phyloP scores from a whole-genome alignment of 35 echinoderm and acorn worm genomes.

The Diadema setosum region DNA sequence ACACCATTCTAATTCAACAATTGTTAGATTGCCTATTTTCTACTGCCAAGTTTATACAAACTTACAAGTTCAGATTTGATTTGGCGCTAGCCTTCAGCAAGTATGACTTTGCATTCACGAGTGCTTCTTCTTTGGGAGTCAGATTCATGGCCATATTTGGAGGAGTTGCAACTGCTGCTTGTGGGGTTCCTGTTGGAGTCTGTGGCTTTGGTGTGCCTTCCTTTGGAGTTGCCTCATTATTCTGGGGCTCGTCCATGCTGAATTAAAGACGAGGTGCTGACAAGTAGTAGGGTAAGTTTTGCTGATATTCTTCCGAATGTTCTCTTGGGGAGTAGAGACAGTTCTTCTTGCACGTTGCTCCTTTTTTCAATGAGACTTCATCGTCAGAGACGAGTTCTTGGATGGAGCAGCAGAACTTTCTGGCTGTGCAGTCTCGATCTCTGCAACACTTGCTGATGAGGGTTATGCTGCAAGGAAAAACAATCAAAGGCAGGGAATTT shows the following conservation, averaged over 20 bases:
- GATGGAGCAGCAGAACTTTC: too few relatives aligned
- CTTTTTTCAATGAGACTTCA: too few relatives aligned
- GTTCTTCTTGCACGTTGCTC: too few relatives aligned
- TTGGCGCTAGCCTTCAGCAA: conserved; percentile 85
- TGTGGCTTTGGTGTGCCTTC: conserved; percentile 41
- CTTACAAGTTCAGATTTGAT: conserved; percentile 98
- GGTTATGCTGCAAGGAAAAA: too few relatives aligned
- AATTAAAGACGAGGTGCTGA: not conserved
- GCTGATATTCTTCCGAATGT: too few relatives aligned
- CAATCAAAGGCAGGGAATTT: too few relatives aligned
- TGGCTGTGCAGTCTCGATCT: not conserved
- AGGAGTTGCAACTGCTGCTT: conserved; percentile 32
- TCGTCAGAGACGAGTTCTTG: too few relatives aligned
- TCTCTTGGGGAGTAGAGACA: too few relatives aligned
- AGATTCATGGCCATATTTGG: conserved; percentile 73
- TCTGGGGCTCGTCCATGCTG: conserved; percentile 36
- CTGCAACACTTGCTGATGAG: too few relatives aligned
- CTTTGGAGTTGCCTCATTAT: conserved; percentile 69
- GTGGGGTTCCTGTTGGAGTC: conserved; percentile 63
- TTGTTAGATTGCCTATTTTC: too few relatives aligned
- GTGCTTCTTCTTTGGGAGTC: conserved; percentile 81
- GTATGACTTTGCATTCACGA: conserved; percentile 90
- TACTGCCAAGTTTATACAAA: not conserved
- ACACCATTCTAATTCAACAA: too few relatives aligned
- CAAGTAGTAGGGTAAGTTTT: too few relatives aligned